Evolutionary conservation across 2,888 invertebrate species (phyloP).

Genomic region (Schizaphis graminum): DNA sequence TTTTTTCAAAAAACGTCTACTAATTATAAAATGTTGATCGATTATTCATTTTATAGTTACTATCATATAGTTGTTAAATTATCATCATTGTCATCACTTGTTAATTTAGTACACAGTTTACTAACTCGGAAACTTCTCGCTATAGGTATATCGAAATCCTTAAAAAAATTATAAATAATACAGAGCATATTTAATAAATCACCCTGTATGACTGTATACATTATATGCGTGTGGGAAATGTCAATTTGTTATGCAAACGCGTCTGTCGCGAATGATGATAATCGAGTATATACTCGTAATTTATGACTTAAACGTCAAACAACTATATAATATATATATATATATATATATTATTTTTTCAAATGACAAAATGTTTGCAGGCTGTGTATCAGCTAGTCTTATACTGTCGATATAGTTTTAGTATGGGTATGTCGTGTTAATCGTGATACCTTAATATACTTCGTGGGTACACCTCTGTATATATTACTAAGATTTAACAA

Average conservation of each 20-base stretch:
- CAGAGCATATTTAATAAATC: background rate
- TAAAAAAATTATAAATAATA: background rate
- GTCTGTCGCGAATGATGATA: background rate
- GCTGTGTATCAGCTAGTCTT: background rate
- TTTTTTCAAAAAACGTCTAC: background rate
- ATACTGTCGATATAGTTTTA: background rate
- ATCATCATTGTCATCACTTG: background rate
- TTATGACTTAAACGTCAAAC: background rate
- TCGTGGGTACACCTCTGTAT: background rate
- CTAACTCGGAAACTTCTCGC: background rate
- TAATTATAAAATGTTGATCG: background rate
- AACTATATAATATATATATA: background rate
- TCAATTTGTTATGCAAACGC: background rate
- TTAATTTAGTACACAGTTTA: background rate
- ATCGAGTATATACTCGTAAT: background rate
- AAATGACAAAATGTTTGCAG: background rate
- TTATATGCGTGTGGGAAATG: background rate
- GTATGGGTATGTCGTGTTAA: background rate
- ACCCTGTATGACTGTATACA: background rate
- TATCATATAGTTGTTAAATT: background rate
- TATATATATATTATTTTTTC: too few species aligned
- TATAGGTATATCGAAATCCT: background rate
- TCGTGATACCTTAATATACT: background rate
- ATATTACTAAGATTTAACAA: too few species aligned
- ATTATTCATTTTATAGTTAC: background rate